A percentile compares a stretch with the other conserved stretches of the same genome.
Conservation (phyloP, 92 coral and sea anemone species). For the Heteractis magnifica region DNA sequence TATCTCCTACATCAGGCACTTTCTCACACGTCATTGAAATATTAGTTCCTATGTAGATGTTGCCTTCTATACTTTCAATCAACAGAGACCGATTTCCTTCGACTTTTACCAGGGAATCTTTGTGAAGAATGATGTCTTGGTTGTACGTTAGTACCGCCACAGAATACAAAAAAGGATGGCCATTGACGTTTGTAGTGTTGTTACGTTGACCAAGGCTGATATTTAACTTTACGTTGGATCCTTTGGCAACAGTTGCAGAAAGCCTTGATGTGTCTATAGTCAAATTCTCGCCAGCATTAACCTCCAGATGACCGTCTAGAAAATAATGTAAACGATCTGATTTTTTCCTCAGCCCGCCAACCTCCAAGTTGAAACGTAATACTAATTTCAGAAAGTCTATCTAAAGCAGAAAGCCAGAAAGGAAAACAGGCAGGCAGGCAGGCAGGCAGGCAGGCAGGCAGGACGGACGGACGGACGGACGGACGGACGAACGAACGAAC, state of each 20-base stretch:
- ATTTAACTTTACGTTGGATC: not conserved
- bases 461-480: too few relatives aligned
- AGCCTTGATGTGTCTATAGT: not conserved
- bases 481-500: too few relatives aligned
- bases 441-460: too few relatives aligned
- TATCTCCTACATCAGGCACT: conserved; percentile 3
- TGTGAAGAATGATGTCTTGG: conserved; percentile 26
- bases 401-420: too few relatives aligned
- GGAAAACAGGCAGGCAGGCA: too few relatives aligned
- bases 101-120: conserved; percentile 27
- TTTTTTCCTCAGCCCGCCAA: too few relatives aligned
- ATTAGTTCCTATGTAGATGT: conserved; percentile 39
- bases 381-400: too few relatives aligned
- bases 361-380: too few relatives aligned
- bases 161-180: not conserved
- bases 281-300: not conserved
- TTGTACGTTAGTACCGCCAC: conserved; percentile 32
- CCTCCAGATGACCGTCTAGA: too few relatives aligned
- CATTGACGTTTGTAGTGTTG: not conserved
- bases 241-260: not conserved
- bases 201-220: not conserved
- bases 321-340: too few relatives aligned
- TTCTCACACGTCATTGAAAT: conserved; percentile 38
- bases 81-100: conserved; percentile 36
- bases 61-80: conserved; percentile 41